A percentile compares a stretch with the other conserved stretches of the same genome.
Conservation (phyloP, 1,140 invertebrate species). For the Cecropterus lyciades region DNA sequence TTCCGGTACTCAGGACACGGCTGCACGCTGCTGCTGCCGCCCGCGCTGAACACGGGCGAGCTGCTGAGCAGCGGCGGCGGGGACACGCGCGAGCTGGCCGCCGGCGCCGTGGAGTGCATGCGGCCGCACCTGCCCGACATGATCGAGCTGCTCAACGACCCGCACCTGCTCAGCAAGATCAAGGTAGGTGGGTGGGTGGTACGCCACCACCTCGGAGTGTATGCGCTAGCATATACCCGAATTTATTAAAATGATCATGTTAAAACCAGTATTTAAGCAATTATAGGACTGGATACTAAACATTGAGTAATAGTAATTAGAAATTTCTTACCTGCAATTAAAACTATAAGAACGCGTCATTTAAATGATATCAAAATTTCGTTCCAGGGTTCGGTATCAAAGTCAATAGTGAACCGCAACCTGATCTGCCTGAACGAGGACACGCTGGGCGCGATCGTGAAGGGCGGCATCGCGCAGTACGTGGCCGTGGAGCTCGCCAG, state of each 20-base stretch:
- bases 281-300: too few species aligned
- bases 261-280: too few species aligned
- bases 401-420: slow-evolving; percentile 74
- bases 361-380: too few species aligned
- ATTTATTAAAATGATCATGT: too few species aligned
- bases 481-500: slow-evolving; percentile 96
- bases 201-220: too few species aligned
- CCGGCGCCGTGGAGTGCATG: slow-evolving; percentile 96
- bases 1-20: slow-evolving; percentile 54
- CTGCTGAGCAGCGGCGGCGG: slow-evolving; percentile 36
- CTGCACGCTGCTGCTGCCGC: slow-evolving; percentile 56
- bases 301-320: too few species aligned
- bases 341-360: too few species aligned
- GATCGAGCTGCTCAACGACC: slow-evolving; percentile 97
- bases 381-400: slow-evolving; percentile 69
- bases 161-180: slow-evolving; percentile 98
- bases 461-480: slow-evolving; percentile 97
- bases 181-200: slow-evolving; percentile 92
- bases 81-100: slow-evolving; percentile 86
- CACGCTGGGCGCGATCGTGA: slow-evolving; percentile 96
- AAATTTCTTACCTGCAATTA: too few species aligned
- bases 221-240: too few species aligned
- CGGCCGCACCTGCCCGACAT: slow-evolving; percentile 96
- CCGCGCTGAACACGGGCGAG: slow-evolving; percentile 40
- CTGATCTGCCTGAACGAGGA: slow-evolving; percentile 95